phyloP scores from a whole-genome alignment of 2,797 vertebrate species.

The Vespertilio murinus region DNA sequence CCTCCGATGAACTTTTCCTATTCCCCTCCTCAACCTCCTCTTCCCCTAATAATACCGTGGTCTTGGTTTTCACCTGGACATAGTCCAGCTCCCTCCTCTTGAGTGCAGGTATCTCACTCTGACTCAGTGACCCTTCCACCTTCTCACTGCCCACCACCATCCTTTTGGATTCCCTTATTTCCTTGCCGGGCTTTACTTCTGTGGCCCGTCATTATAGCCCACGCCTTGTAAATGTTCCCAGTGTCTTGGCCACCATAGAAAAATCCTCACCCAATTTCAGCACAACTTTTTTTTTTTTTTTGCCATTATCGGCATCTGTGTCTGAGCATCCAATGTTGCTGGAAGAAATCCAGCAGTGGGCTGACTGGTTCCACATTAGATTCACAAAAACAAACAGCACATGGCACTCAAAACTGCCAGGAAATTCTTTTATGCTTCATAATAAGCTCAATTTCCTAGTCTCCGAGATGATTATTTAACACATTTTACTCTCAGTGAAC shows the following conservation, averaged over 20 bases:
- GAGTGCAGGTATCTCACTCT: not conserved
- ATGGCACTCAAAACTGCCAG: not conserved
- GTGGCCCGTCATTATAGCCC: not conserved
- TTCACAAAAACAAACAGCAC: not conserved
- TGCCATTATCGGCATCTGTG: not conserved
- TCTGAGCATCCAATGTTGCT: not conserved
- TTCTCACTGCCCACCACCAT: not conserved
- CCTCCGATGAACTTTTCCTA: not conserved
- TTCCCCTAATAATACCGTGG: not conserved
- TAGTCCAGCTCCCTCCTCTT: not conserved
- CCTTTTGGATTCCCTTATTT: not conserved
- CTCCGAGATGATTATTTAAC: not conserved
- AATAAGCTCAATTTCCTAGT: slow-evolving; percentile 33
- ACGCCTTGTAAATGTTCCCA: not conserved
- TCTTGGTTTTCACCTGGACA: not conserved
- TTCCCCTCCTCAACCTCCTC: not conserved
- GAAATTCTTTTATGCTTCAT: slow-evolving; percentile 1
- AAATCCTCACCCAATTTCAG: not conserved
- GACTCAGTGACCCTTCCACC: not conserved
- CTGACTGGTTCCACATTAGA: not conserved
- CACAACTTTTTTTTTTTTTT: not conserved
- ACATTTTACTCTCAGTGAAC: not conserved
- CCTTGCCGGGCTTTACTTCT: not conserved
- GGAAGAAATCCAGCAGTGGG: not conserved
- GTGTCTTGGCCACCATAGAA: not conserved